Base-by-base conservation (phyloP, 2,888 invertebrate genomes). In the Platyscelio sp. region DNA sequence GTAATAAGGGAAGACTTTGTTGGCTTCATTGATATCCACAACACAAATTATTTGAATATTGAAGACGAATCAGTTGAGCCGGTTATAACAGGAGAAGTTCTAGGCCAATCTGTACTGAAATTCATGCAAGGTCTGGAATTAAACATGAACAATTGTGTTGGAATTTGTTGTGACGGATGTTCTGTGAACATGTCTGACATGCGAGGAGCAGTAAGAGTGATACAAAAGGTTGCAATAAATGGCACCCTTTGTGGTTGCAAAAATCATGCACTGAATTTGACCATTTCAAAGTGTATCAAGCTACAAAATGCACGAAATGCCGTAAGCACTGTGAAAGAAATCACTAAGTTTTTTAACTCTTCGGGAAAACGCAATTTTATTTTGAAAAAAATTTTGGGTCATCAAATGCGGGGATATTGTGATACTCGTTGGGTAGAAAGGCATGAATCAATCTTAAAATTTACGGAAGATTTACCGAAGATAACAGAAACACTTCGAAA, bases 1-100 rank as follows among this genome's bases (percentile, higher is more conserved):
- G 58, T 67, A 43, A 27, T 51, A 26, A 72, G 63, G 61, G 80
- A 87, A 29, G 80, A 80, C 65, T 80, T 84, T 49, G 18, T 80
- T 51, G 63, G 71, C 9, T 84, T 80, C 29, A 65, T 84, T 20
- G 84, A 84, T 84, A 65, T 65, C 24, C 56, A 75, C 43, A 9
- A 27, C 40, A 58, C 71, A 15, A 67, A 79, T 33, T 75, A 51
- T n/a, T 5, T 15, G 18, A 11, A 24, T 22, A 65, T 43, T 20
- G 9, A 5, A 9, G 9, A 33, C 9, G 33, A 7, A 5, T 5
- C 5, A 33, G 9, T 33, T 33, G 33, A 33, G 33, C 33, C 33
- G 9, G 9, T 5, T 5, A 9, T 33, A 33, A 9, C 5, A 7
- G 33, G 33, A 9, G 9, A 33, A 33, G 33, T 33, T 33, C 9